phyloP scores from a whole-genome alignment of 2,888 invertebrate genomes.

The Ptychoptera contaminata region DNA sequence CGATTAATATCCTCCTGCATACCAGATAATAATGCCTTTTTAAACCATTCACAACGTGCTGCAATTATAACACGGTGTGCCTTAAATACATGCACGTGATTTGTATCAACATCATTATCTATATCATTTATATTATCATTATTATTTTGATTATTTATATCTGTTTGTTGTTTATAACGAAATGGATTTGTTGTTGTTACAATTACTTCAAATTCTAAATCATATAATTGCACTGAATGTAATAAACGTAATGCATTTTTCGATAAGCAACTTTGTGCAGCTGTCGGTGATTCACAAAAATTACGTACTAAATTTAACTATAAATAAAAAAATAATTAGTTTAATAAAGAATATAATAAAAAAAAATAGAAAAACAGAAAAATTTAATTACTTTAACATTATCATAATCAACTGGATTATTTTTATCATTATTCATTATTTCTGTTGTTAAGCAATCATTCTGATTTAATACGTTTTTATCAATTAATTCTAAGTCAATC shows the following conservation, averaged over 20 bases:
- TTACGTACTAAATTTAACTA: constrained; percentile 38
- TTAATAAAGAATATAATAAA: neutral
- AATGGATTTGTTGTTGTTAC: constrained; percentile 5
- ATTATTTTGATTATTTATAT: neutral
- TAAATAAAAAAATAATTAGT: neutral
- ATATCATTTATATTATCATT: constrained; percentile 1
- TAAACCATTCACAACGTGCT: constrained; percentile 51
- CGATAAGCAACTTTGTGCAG: constrained; percentile 39
- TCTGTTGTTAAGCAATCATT: constrained; percentile 10
- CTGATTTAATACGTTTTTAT: constrained; percentile 20
- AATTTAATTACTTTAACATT: constrained; percentile 17
- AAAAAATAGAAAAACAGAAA: too few relatives aligned
- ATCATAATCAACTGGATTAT: constrained; percentile 20
- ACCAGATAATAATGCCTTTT: constrained; percentile 48
- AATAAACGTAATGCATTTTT: constrained; percentile 40
- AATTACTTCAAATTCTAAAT: constrained; percentile 49
- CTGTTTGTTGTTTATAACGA: neutral
- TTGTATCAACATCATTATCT: constrained; percentile 4
- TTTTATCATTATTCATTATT: constrained; percentile 10
- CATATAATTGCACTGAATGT: constrained; percentile 36
- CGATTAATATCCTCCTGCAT: constrained; percentile 55
- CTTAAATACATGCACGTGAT: constrained; percentile 29
- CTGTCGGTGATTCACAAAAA: constrained; percentile 41
- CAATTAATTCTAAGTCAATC: constrained; percentile 37
- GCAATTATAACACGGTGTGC: constrained; percentile 52